These are phyloP conservation scores for Reinhardtius hippoglossoides DNA, from an alignment of 2,113 vertebrate genomes.

Conservation along the genomic window DNA sequence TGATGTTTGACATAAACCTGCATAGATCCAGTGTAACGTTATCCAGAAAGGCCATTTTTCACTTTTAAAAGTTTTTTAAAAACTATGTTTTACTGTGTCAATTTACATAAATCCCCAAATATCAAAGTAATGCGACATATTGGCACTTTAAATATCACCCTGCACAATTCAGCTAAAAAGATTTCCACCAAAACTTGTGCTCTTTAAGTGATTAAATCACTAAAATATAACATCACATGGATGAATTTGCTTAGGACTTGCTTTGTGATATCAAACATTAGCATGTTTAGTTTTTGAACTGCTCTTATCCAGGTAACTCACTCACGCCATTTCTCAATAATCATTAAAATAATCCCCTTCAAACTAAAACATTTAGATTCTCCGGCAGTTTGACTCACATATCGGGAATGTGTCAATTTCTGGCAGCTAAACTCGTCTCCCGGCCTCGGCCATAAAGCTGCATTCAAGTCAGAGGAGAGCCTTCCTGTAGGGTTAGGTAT, in stretches of 20 bases:
- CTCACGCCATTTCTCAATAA: neutral
- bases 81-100: neutral
- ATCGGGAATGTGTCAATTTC: conserved; percentile 18
- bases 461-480: conserved; percentile 30
- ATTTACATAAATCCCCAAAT: neutral
- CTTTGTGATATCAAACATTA: no score
- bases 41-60: no score
- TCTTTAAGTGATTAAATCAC: neutral
- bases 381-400: neutral
- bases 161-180: neutral
- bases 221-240: neutral
- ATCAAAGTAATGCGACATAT: neutral
- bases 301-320: neutral
- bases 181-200: neutral
- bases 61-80: neutral
- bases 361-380: conserved; percentile 11
- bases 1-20: no score
- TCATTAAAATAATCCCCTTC: neutral
- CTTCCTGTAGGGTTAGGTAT: conserved; percentile 71
- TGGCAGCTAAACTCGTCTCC: conserved; percentile 37
- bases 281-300: neutral
- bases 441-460: conserved; percentile 52
- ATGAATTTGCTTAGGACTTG: neutral
- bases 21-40: no score
- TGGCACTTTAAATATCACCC: neutral